phyloP scores from a whole-genome alignment of 2,113 vertebrate genomes.

The Poeciliopsis retropinna region DNA sequence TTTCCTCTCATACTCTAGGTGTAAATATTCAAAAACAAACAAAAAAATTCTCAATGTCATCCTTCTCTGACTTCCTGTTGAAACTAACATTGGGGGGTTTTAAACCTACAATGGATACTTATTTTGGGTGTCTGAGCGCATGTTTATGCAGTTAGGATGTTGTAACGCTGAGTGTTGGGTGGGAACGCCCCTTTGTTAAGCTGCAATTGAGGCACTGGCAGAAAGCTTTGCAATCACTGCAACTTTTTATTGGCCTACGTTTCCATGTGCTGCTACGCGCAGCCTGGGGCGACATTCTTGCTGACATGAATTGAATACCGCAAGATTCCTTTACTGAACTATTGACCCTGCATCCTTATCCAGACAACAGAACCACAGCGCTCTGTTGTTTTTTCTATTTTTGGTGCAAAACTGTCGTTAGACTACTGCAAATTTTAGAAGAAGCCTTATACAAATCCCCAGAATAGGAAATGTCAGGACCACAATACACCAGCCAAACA shows the following conservation, averaged over 20 bases:
- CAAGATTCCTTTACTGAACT: conserved; percentile 77
- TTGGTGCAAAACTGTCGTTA: conserved; percentile 54
- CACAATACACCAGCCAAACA: conserved; percentile 56
- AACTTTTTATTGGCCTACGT: conserved; percentile 47
- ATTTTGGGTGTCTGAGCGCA: conserved; percentile 10
- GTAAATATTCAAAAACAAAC: not conserved
- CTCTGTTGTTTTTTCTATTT: conserved; percentile 53
- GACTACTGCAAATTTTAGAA: conserved; percentile 61
- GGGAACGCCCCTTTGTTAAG: conserved; percentile 56
- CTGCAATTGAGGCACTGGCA: conserved; percentile 51
- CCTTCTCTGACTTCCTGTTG: conserved; percentile 31
- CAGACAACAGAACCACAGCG: conserved; percentile 55
- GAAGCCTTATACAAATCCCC: conserved; percentile 41
- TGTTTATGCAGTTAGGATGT: conserved; percentile 22
- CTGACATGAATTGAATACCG: conserved; percentile 69
- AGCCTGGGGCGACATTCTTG: conserved; percentile 63
- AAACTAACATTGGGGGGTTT: conserved; percentile 10
- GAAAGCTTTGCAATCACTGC: conserved; percentile 58
- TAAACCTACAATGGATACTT: conserved; percentile 12
- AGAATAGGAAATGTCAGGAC: conserved; percentile 59
- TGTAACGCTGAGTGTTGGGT: conserved; percentile 28
- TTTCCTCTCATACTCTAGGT: not conserved
- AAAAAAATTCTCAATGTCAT: not conserved
- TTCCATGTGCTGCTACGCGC: conserved; percentile 28
- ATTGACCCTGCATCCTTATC: conserved; percentile 65